A percentile compares a stretch with the other conserved stretches of the same genome.
phyloP scores from a whole-genome alignment of 1,140 invertebrate genomes.

The Eupristina koningsbergeri region DNA sequence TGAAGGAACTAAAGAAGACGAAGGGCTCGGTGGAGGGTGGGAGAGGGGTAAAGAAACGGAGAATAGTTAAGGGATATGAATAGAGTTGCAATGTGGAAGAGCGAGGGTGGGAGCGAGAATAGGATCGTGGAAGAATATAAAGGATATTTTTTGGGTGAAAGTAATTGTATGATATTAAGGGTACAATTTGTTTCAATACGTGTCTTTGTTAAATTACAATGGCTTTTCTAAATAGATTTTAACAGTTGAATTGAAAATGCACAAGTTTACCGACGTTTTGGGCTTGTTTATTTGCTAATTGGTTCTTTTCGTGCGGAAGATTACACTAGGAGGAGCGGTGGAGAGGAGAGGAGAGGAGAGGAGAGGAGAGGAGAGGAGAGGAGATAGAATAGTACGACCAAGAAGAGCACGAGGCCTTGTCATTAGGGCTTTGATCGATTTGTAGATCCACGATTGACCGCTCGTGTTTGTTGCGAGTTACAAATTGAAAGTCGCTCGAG shows the following conservation, averaged over 20 bases:
- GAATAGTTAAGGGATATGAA: slow-evolving; percentile 38
- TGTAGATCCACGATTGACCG: too few species aligned
- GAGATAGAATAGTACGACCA: too few species aligned
- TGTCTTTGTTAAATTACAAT: slow-evolving; percentile 40
- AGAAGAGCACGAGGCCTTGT: not conserved
- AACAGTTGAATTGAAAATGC: slow-evolving; percentile 28
- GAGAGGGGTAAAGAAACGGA: not conserved
- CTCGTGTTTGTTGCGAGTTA: not conserved
- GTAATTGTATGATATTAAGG: slow-evolving; percentile 46
- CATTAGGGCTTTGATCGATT: not conserved
- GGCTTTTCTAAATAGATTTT: slow-evolving; percentile 22
- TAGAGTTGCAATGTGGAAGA: slow-evolving; percentile 39
- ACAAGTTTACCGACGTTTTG: not conserved
- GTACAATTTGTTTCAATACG: slow-evolving; percentile 47
- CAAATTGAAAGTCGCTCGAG: not conserved
- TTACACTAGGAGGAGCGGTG: not conserved
- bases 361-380: not conserved
- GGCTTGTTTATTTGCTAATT: slow-evolving; percentile 41
- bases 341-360: not conserved
- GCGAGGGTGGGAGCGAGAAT: slow-evolving; percentile 18
- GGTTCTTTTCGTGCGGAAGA: slow-evolving; percentile 19
- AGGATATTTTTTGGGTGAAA: slow-evolving; percentile 40
- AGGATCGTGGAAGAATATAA: slow-evolving; percentile 22
- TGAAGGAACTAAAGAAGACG: too few species aligned
- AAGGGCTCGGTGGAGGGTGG: not conserved